Evolutionary conservation across 2,113 vertebrate species (phyloP), one percentile per base, ranked within the genome.

Genomic region (Gadus chalcogrammus): DNA sequence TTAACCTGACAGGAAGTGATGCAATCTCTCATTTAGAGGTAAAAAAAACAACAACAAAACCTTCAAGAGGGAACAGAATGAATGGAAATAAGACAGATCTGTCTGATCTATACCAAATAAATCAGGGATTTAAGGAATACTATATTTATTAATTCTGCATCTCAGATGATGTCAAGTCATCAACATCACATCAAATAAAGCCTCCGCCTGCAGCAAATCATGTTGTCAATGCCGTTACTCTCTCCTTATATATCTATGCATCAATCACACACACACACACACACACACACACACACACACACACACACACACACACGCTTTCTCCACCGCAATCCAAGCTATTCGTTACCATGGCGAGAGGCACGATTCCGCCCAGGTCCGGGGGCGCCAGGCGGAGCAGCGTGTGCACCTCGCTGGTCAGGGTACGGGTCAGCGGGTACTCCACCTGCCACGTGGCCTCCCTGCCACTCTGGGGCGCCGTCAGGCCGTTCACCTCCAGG

Each of bases 361-460:
- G 96, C n/a, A 99, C 93, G 1, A 99, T 97, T 35, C 90, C 95
- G 4, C 92, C 94, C 58, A 99, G 91, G 82, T 97, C 95, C 81
- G 95, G 94, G 63, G 95, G 94, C 64, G 94, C 95, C 86, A 97
- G 79, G 76, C 93, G 93, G 85, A 99, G 93, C 82, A 96, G 88
- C 0, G 96, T 94, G 58, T 93, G 85, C 3, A 94, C 90, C 2
- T 93, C 87, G 22, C 90, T 92, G 0, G 91, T 90, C 59, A 90
- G 76, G 18, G 91, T 82, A 1, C 91, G 92, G 0, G 81, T 93
- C n/a, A 86, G 91, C 0, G 95, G 95, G 70, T 98, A 98, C 59
- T 99, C 97, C 84, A 97, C 93, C 91, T 98, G 96, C 97, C 97
- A 99, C 2, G 89, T 91, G 81, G 97, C 94, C 35, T 94, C 94